Conservation (phyloP, 2,113 vertebrate genomes). For the Cyphomyrus plagiostoma region DNA sequence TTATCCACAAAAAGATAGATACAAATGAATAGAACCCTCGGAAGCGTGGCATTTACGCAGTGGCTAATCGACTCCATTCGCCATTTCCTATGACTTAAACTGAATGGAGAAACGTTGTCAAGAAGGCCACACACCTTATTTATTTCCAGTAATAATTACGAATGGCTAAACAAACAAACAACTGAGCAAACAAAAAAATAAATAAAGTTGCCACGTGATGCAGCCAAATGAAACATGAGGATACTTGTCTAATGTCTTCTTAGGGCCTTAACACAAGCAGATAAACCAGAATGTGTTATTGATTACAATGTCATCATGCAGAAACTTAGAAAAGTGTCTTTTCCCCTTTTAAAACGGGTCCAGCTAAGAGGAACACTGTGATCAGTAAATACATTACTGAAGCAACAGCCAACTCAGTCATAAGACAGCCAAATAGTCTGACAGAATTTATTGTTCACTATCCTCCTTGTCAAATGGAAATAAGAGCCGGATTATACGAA, state of each 20-base stretch:
- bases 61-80: background rate
- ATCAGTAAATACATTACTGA: constrained; percentile 44
- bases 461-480: constrained; percentile 34
- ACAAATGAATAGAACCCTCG: background rate
- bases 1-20: background rate
- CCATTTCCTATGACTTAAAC: too few species aligned
- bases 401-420: constrained; percentile 60
- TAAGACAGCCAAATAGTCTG: constrained; percentile 53
- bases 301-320: constrained; percentile 28
- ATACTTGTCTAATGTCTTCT: constrained; percentile 6
- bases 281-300: constrained; percentile 26
- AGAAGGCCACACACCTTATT: background rate
- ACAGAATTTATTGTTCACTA: constrained; percentile 53
- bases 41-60: background rate
- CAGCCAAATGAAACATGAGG: constrained; percentile 6
- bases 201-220: background rate
- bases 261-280: constrained; percentile 28
- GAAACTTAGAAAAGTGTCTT: constrained; percentile 17
- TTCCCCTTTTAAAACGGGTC: constrained; percentile 20
- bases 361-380: constrained; percentile 27
- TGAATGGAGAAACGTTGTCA: background rate
- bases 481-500: background rate
- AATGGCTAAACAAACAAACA: background rate
- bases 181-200: background rate
- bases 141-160: background rate